Evolutionary conservation across 2,113 vertebrate species (phyloP).

Genomic region (Nothoprocta perdicaria): DNA sequence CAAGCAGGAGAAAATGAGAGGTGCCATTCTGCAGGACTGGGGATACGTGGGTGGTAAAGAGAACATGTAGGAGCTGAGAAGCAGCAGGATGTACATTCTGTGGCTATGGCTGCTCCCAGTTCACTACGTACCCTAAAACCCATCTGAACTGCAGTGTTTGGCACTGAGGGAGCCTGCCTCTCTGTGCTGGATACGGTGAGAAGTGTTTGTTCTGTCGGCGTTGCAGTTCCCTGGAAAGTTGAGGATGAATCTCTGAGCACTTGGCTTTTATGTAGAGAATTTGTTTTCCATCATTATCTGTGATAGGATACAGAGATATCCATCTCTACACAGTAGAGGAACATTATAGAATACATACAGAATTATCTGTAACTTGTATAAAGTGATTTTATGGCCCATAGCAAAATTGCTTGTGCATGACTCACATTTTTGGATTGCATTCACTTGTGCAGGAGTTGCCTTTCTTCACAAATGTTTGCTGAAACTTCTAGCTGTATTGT

Average conservation of each 20-base stretch:
- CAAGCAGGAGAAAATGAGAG: constrained; percentile 23
- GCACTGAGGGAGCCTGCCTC: constrained; percentile 47
- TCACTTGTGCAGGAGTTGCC: constrained; percentile 66
- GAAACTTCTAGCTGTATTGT: constrained; percentile 65
- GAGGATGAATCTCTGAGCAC: constrained; percentile 66
- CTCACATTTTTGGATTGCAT: constrained; percentile 66
- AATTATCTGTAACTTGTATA: constrained; percentile 74
- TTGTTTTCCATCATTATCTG: constrained; percentile 75
- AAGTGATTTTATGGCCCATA: constrained; percentile 75
- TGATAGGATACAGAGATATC: constrained; percentile 69
- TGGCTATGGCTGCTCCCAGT: constrained; percentile 36
- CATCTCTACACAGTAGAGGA: constrained; percentile 73
- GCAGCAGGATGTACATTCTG: constrained; percentile 11
- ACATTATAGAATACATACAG: constrained; percentile 72
- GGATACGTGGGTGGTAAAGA: not conserved
- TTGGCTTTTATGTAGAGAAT: constrained; percentile 73
- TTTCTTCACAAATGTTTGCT: constrained; percentile 63
- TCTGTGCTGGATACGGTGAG: constrained; percentile 19
- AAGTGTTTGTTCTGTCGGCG: constrained; percentile 37
- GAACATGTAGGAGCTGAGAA: constrained; percentile 3
- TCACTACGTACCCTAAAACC: not conserved
- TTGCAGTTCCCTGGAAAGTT: constrained; percentile 55
- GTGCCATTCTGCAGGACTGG: not conserved
- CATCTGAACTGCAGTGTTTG: constrained; percentile 38
- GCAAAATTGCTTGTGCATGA: constrained; percentile 76